phyloP scores from a whole-genome alignment of 2,113 vertebrate species.

The Stomatorhinus ivindoensis region DNA sequence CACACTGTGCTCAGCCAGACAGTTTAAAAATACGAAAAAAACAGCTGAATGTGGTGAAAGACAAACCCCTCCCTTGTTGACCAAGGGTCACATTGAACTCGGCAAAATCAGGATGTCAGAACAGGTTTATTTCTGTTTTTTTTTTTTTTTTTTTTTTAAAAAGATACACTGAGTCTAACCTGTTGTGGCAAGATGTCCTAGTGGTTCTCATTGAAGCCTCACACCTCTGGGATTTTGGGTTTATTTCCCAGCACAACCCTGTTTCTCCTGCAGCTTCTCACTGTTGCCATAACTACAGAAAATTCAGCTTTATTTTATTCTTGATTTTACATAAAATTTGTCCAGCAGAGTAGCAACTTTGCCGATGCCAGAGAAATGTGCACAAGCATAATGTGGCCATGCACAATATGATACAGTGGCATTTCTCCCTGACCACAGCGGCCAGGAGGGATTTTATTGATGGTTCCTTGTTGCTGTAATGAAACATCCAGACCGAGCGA shows the following conservation, averaged over 20 bases:
- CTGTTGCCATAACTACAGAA: neutral
- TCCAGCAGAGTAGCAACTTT: neutral
- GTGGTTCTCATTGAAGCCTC: no score
- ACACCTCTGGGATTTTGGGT: no score
- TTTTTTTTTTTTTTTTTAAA: no score
- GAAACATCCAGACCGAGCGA: neutral
- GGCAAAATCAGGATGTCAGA: no score
- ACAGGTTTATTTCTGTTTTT: no score
- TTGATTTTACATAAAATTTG: neutral
- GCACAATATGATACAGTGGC: neutral
- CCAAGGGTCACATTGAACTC: no score
- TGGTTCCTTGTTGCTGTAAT: neutral
- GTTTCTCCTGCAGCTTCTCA: neutral
- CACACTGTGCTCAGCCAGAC: no score
- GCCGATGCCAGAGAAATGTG: neutral
- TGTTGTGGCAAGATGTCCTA: no score
- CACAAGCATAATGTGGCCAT: neutral
- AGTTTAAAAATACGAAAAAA: no score
- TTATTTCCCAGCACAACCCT: neutral
- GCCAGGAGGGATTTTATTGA: neutral
- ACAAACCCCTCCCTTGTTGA: no score
- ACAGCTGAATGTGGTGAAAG: no score
- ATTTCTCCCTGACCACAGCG: neutral
- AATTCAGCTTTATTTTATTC: neutral
- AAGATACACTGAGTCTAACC: no score